These are phyloP conservation scores for Nematolebias whitei DNA, from an alignment of 2,113 vertebrate genomes.

Conservation along the genomic window DNA sequence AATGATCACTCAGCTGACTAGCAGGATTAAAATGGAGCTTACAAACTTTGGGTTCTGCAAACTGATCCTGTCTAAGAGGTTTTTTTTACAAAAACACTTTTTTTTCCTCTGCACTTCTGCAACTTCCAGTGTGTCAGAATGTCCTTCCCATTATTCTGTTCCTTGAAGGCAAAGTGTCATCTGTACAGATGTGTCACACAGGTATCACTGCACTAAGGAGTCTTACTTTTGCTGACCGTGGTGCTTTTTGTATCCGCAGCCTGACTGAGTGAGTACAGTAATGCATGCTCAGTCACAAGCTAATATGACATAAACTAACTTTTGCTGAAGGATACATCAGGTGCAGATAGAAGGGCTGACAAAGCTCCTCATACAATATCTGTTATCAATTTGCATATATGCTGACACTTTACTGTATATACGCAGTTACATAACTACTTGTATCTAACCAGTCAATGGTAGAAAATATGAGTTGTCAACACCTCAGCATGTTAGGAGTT, in stretches of 20 bases:
- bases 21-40: conserved; percentile 23
- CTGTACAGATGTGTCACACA: conserved; percentile 30
- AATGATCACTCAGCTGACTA: background rate
- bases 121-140: conserved; percentile 37
- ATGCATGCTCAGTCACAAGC: background rate
- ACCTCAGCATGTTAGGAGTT: background rate
- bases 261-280: conserved; percentile 5
- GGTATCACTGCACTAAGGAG: conserved; percentile 26
- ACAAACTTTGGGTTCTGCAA: conserved; percentile 26
- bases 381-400: background rate
- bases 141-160: conserved; percentile 33
- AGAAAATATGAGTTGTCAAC: background rate
- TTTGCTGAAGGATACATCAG: conserved; percentile 6
- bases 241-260: conserved; percentile 27
- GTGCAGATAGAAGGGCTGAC: background rate
- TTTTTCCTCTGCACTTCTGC: conserved; percentile 28
- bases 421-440: background rate
- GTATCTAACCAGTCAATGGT: background rate
- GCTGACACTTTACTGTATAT: background rate
- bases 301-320: conserved; percentile 8
- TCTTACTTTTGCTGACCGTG: conserved; percentile 54
- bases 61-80: background rate
- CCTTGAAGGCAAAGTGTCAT: conserved; percentile 50
- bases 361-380: background rate
- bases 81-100: conserved; percentile 30